phyloP scores from a whole-genome alignment of 2,888 invertebrate species.

The Eilema griseolum region DNA sequence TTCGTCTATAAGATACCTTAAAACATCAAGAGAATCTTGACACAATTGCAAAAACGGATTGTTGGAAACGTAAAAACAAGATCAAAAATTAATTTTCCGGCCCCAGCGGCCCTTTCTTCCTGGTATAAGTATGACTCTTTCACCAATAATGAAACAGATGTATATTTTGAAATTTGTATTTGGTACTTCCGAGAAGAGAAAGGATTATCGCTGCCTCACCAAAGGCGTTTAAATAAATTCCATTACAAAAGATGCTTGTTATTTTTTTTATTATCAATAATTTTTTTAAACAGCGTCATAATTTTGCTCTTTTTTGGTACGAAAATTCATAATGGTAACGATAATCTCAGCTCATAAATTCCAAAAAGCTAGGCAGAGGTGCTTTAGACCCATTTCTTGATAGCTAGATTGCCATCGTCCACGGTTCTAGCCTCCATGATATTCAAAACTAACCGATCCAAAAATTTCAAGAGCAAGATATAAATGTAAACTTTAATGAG shows the following conservation, averaged over 20 bases:
- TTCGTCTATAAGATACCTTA: neutral
- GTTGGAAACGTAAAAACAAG: neutral
- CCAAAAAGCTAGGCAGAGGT: neutral
- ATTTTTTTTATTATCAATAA: no score
- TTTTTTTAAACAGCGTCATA: no score
- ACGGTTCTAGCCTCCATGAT: neutral
- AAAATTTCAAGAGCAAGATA: neutral
- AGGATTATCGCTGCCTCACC: neutral
- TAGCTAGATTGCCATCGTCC: neutral
- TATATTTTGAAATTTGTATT: neutral
- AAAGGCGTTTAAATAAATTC: neutral
- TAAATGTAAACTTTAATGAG: neutral
- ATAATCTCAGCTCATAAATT: no score
- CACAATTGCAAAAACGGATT: neutral
- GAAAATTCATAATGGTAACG: no score
- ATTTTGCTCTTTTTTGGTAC: no score
- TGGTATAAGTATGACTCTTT: neutral
- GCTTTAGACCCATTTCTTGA: neutral
- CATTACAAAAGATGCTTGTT: neutral
- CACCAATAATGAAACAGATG: neutral
- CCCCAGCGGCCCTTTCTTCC: neutral
- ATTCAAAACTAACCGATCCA: neutral
- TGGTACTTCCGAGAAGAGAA: neutral
- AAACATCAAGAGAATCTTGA: neutral
- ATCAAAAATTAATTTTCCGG: constrained; percentile 4